Base-by-base conservation (phyloP, 2,888 invertebrate genomes). In the Chrysodeixis includens region DNA sequence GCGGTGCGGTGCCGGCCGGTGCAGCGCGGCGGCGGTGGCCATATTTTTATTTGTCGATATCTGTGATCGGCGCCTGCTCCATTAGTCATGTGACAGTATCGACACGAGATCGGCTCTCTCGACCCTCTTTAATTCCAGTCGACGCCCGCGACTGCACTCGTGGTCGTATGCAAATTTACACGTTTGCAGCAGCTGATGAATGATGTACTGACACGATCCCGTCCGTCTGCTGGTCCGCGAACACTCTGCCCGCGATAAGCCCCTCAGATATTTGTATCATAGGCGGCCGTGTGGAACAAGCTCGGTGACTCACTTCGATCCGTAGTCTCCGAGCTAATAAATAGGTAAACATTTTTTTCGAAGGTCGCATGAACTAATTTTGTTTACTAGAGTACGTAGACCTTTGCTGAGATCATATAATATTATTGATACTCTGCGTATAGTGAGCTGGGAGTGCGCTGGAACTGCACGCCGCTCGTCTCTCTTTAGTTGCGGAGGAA, bases 1-100 rank as follows among this genome's bases (percentile, higher is more conserved):
- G 60, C 63, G 66, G 62, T 53, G 70, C 56, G 65, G 78, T 66
- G 74, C 71, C 79, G 82, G 56, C 51, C 51, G 83, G 82, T 79
- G 75, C 83, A 85, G 82, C 77, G 76, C 77, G 74, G 81, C 78
- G 80, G 82, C 88, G 86, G 88, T 87, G 88, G 88, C 85, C 86
- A 86, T 91, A 88, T 90, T 94, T 93, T 94, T 93, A 93, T 93
- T 93, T 91, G 90, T 88, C 88, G 91, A 92, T 94, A 94, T 94
- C 93, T 87, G 86, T 88, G 92, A 92, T 92, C 94, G 94, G 94
- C 94, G 94, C 93, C 93, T 89, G 92, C 90, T 91, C 94, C 94
- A 94, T 94, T 95, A 94, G 93, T 95, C 94, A 94, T 92, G 90
- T 94, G 94, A 94, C 94, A 93, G 88, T 94, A 94, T 94, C 94